Percentiles rank a stretch among this genome's conserved stretches.
These are phyloP conservation scores for Sminthurides bifidus DNA, from an alignment of 1,140 invertebrate genomes.

Conservation along the genomic window DNA sequence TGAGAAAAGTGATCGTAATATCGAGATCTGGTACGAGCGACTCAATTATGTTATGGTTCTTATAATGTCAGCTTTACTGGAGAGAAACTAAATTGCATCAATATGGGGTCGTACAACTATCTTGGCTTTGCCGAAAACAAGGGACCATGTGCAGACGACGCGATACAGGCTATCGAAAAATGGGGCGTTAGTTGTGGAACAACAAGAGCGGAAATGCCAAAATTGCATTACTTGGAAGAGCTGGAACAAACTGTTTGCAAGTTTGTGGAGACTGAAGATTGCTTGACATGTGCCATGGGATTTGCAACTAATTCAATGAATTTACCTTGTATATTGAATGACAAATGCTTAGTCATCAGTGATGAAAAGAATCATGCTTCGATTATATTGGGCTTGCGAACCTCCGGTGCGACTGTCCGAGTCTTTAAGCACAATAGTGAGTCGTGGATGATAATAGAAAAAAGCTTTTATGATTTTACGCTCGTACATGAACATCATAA, in stretches of 20 bases:
- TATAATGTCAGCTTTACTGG: slow-evolving; percentile 56
- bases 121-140: slow-evolving; percentile 69
- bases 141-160: slow-evolving; percentile 58
- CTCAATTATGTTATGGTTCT: not conserved
- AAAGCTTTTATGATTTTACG: not conserved
- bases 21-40: not conserved
- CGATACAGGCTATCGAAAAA: slow-evolving; percentile 47
- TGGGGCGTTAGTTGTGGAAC: slow-evolving; percentile 58
- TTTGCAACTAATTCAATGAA: slow-evolving; percentile 95
- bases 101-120: slow-evolving; percentile 88
- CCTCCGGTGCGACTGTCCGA: slow-evolving; percentile 71
- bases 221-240: slow-evolving; percentile 50
- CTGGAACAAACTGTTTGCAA: slow-evolving; percentile 71
- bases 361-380: slow-evolving; percentile 97
- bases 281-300: slow-evolving; percentile 94
- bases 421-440: slow-evolving; percentile 61
- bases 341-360: slow-evolving; percentile 78
- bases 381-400: slow-evolving; percentile 76
- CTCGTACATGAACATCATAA: slow-evolving; percentile 8
- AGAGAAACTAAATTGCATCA: slow-evolving; percentile 62
- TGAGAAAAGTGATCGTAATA: slow-evolving; percentile 48
- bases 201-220: slow-evolving; percentile 46
- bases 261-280: slow-evolving; percentile 83
- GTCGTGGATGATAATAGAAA: slow-evolving; percentile 19
- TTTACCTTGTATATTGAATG: slow-evolving; percentile 67